Base-by-base conservation (phyloP, 23 tunicate genomes). In the Trididemnum miniatum region DNA sequence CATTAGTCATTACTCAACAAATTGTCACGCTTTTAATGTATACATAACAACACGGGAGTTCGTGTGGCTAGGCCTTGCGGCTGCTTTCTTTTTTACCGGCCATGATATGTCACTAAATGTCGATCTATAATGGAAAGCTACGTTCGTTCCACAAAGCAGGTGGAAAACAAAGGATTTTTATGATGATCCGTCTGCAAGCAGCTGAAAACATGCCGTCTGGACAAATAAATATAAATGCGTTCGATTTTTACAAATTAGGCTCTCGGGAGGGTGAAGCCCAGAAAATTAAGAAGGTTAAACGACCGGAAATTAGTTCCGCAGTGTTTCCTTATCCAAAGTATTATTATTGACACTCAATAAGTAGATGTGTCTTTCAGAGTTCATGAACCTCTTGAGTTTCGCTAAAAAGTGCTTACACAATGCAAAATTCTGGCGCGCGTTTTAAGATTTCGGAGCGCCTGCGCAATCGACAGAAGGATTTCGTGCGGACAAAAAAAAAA, bases 1-100 rank as follows among this genome's bases (percentile, higher is more conserved):
- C 59, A 73, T 73, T 73, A 73, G 79, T 73, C 79, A 73, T 73
- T 15, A 38, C 38, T 39, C 59, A 40, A n/a, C 79, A 73, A 23
- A n/a, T n/a, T 37, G 79, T 73, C 79, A 40, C 59, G 79, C 59
- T 73, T 59, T 28, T 69, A 23, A 23, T 67, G 75, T 67, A 32
- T 24, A 67, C 75, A 67, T 12, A 67, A 73, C 75, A 69, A n/a
- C 79, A 39, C 59, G 79, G 79, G 32, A 73, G 38, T n/a, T 20
- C 79, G 57, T 73, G 79, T 5, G n/a, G 30, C 32, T 59, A 37
- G 59, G 7, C 27, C 59, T 73, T 20, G 37, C 79, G 79, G 20
- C 79, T 73, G 79, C 25, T 62, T 15, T 73, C 25, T 62, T 15
- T 73, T 27, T 24, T 73, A 59, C 31, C 32, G 59, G 28, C 57